A percentile compares a stretch with the other conserved stretches of the same genome.
phyloP scores from a whole-genome alignment of 64 coral and sea anemone genomes.

The Pocillopora damicornis region DNA sequence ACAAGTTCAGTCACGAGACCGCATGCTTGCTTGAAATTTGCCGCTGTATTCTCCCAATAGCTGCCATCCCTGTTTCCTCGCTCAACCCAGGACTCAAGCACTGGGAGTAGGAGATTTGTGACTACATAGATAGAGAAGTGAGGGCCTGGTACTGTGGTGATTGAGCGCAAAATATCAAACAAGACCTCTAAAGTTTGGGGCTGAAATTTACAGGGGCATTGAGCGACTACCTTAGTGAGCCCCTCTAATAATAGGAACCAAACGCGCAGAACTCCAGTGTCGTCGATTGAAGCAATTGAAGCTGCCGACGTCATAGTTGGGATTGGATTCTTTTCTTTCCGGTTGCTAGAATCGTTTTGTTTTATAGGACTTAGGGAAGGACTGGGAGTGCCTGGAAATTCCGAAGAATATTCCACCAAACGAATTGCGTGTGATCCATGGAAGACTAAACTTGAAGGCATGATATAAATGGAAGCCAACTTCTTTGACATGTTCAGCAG shows the following conservation, averaged over 20 bases:
- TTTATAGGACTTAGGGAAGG: constrained; percentile 54
- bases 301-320: constrained; percentile 49
- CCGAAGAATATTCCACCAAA: constrained; percentile 49
- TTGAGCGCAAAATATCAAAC: constrained; percentile 87
- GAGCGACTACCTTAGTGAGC: constrained; percentile 82
- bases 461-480: constrained; percentile 88
- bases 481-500: constrained; percentile 91
- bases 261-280: constrained; percentile 90
- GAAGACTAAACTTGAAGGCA: constrained; percentile 93
- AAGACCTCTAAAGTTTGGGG: constrained; percentile 94
- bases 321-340: constrained; percentile 13
- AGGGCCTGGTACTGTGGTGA: constrained; percentile 87
- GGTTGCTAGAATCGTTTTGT: constrained; percentile 16
- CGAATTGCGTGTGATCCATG: constrained; percentile 78
- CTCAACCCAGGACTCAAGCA: constrained; percentile 89
- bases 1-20: constrained; percentile 91
- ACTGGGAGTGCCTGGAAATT: constrained; percentile 37
- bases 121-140: constrained; percentile 93
- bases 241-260: constrained; percentile 98
- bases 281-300: constrained; percentile 88
- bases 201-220: constrained; percentile 93
- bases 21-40: constrained; percentile 97
- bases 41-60: constrained; percentile 98
- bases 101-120: constrained; percentile 82
- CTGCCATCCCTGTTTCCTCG: constrained; percentile 69